Percentiles rank a stretch among this genome's conserved stretches.
Evolutionary conservation across 1,140 invertebrate species (phyloP).

Genomic region (Anoplophora glabripennis): DNA sequence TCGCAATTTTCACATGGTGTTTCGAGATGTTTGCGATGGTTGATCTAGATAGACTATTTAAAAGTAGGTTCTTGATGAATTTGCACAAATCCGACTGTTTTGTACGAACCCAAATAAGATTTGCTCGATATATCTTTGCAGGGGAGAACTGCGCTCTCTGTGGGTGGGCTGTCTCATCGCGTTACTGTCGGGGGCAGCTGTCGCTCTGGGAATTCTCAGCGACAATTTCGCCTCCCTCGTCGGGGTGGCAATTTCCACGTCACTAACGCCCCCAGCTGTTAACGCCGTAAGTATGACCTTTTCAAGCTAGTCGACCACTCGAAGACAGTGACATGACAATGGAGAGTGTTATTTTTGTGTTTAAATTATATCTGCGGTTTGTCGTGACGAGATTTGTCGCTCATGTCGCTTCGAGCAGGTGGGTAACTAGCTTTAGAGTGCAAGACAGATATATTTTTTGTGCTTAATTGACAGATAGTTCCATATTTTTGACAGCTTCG

Average conservation of each 20-base stretch:
- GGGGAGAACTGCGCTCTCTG: conserved; percentile 61
- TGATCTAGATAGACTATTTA: too few relatives aligned
- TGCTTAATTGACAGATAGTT: neutral
- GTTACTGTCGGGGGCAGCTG: conserved; percentile 69
- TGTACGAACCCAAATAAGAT: neutral
- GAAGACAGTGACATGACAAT: too few relatives aligned
- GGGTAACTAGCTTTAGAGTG: too few relatives aligned
- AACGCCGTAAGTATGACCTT: conserved; percentile 58
- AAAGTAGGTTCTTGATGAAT: too few relatives aligned
- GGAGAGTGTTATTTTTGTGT: too few relatives aligned
- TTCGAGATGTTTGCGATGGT: too few relatives aligned
- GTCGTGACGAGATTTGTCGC: too few relatives aligned
- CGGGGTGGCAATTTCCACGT: conserved; percentile 78
- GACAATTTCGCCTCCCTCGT: conserved; percentile 72
- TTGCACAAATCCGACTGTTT: neutral
- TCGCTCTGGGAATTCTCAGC: conserved; percentile 70
- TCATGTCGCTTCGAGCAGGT: too few relatives aligned
- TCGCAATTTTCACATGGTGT: too few relatives aligned
- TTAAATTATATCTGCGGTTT: too few relatives aligned
- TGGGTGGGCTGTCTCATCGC: conserved; percentile 69
- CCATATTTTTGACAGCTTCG: too few relatives aligned
- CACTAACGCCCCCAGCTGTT: conserved; percentile 73
- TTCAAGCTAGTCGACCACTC: neutral
- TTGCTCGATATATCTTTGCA: conserved; percentile 35
- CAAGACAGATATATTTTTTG: neutral